Conservation (phyloP, 2,113 vertebrate species). For the Micronycteris hirsuta region DNA sequence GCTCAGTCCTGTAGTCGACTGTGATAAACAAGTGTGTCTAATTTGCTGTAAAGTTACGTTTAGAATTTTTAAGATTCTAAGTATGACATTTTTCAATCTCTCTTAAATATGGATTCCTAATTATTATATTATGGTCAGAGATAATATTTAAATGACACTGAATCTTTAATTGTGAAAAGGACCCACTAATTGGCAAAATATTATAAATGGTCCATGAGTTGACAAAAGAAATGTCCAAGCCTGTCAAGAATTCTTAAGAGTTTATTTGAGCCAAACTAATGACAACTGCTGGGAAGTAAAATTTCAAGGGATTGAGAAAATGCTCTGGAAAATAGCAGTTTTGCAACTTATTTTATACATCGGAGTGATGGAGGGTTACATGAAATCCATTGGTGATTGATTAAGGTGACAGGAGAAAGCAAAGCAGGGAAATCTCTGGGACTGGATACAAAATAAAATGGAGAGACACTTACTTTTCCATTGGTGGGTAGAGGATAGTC, state of each 20-base stretch:
- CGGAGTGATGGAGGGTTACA: neutral
- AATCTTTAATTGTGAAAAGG: neutral
- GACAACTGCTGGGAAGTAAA: neutral
- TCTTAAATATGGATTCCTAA: neutral
- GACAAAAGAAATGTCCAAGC: neutral
- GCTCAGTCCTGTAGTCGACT: neutral
- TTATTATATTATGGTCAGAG: neutral
- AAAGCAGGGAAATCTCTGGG: neutral
- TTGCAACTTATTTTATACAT: neutral
- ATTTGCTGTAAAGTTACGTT: neutral
- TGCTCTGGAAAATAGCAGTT: neutral
- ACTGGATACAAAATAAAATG: neutral
- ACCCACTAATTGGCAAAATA: neutral
- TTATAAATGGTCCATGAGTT: neutral
- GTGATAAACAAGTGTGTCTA: neutral
- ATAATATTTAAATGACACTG: neutral
- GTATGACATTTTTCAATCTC: neutral
- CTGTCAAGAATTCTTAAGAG: neutral
- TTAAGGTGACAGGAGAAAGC: neutral
- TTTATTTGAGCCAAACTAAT: neutral
- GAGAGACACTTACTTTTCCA: neutral
- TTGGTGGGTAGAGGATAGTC: neutral
- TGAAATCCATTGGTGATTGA: neutral
- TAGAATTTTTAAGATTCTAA: neutral
- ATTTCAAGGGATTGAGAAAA: neutral